These are phyloP conservation scores for Tenualosa thibaudeaui DNA, from an alignment of 2,797 vertebrate genomes.

Conservation along the genomic window DNA sequence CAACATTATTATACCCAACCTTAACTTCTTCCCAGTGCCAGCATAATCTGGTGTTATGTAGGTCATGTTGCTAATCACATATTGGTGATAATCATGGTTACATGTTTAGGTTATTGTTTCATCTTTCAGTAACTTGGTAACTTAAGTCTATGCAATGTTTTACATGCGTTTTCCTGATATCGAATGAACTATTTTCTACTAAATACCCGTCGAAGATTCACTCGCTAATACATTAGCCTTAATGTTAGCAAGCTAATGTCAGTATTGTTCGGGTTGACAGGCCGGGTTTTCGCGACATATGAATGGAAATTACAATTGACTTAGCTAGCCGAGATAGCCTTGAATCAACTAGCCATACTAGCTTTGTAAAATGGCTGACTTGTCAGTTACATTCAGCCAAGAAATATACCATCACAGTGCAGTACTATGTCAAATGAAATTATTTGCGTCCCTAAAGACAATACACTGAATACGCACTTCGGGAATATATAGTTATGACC, in stretches of 20 bases:
- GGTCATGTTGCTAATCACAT: conserved; percentile 21
- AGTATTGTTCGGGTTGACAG: conserved; percentile 25
- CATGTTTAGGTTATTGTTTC: not conserved
- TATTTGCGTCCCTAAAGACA: not conserved
- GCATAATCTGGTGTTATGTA: conserved; percentile 18
- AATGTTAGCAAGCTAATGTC: conserved; percentile 15
- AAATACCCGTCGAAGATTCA: not conserved
- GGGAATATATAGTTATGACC: not conserved
- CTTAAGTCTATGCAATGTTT: not conserved
- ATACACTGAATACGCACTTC: not conserved
- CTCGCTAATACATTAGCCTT: not conserved
- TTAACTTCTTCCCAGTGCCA: conserved; percentile 3
- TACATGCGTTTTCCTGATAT: not conserved
- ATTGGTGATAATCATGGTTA: not conserved
- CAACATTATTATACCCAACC: not conserved
- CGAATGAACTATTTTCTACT: not conserved
- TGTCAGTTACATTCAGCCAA: conserved; percentile 43
- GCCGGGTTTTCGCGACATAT: conserved; percentile 21
- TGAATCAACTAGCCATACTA: conserved; percentile 17
- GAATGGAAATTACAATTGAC: conserved; percentile 24
- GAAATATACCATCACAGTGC: not conserved
- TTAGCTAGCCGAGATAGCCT: conserved; percentile 19
- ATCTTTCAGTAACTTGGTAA: not conserved
- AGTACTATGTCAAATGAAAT: not conserved
- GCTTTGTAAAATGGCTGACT: conserved; percentile 57